Evolutionary conservation across 1,140 invertebrate species (phyloP).

Genomic region (roundworm (Caenorhabditis elegans)): DNA sequence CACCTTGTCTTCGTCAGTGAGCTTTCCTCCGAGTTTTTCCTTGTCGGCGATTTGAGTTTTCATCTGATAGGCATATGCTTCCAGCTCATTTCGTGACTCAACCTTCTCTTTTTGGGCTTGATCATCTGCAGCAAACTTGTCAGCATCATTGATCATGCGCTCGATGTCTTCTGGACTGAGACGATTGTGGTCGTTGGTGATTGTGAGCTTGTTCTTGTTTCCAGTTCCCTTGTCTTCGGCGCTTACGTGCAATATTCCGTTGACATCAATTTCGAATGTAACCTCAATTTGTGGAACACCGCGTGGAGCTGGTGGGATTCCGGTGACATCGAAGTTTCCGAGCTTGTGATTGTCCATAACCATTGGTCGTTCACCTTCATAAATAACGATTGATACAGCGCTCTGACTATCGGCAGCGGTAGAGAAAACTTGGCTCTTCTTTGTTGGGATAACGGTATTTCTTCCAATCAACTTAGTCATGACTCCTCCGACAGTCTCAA

Average conservation of each 20-base stretch:
- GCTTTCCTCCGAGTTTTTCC: conserved; percentile 94
- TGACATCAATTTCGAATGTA: conserved; percentile 94
- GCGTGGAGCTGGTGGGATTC: conserved; percentile 90
- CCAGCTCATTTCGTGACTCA: conserved; percentile 86
- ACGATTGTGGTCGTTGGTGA: conserved; percentile 84
- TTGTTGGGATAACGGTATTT: conserved; percentile 97
- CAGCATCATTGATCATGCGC: conserved; percentile 95
- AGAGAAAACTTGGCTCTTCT: conserved; percentile 98
- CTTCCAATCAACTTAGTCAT: conserved; percentile 97
- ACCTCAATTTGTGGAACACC: conserved; percentile 87
- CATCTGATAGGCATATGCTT: conserved; percentile 94
- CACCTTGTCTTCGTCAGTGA: conserved; percentile 84
- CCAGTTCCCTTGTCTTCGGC: conserved; percentile 98
- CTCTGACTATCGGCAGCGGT: conserved; percentile 98
- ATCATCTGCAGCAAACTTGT: conserved; percentile 97
- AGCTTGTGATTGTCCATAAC: conserved; percentile 96
- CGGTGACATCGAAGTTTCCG: conserved; percentile 94
- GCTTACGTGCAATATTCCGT: conserved; percentile 88
- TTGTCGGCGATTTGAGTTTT: conserved; percentile 96
- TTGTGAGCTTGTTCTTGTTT: conserved; percentile 95
- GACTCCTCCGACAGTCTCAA: conserved; percentile 97
- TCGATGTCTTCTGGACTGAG: conserved; percentile 95
- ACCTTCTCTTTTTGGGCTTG: conserved; percentile 94
- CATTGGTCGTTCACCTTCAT: conserved; percentile 96
- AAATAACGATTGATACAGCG: conserved; percentile 93